Evolutionary conservation across 1,140 invertebrate species (phyloP), one percentile per base, ranked within the genome.

Genomic region (Drosophila willistoni): DNA sequence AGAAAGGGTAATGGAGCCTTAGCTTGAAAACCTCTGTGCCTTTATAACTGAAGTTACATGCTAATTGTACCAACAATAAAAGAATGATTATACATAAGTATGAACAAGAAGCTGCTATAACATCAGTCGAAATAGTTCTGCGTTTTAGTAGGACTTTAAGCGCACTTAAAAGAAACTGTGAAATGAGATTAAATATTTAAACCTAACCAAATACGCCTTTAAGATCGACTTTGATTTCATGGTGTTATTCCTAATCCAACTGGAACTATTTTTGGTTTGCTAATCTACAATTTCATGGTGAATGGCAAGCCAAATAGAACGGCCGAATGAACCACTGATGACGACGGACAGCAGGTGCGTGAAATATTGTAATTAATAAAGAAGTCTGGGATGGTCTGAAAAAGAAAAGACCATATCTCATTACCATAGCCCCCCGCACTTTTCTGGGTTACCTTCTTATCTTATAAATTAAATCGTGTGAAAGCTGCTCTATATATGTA

Each of bases 391-490:
- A 41, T 41, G 29, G 29, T 29, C 29, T 29, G 3, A 29, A 34
- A 44, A 59, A 64, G 54, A 73, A 41, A 47, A 47, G 44, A 7
- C 44, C 22, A 51, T 19, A 9, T 0, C 44, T 19, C 17, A 51
- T 19, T 51, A 9, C 34, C 34, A 36, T 12, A 10, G 10, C 12
- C 36, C 10, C 36, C 36, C 36, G 36, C 36, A 39, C 36, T 51
- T 22, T 33, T 25, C 39, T 33, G 9, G 9, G 42, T 56, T 39
- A 34, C 33, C 33, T 44, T 36, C 22, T 47, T 39, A 60, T 57
- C 73, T 74, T 86, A 68, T 71, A 82, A 86, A 82, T 79, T 77
- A 77, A 80, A 87, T 72, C 83, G 83, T 86, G 83, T 87, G 83
- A 86, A 87, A 83, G 71, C 64, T 51, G 79, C 76, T 79, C 66